A percentile compares a stretch with the other conserved stretches of the same genome.
These are phyloP conservation scores for Philaenus spumarius DNA, from an alignment of 1,140 invertebrate species.

Conservation along the genomic window DNA sequence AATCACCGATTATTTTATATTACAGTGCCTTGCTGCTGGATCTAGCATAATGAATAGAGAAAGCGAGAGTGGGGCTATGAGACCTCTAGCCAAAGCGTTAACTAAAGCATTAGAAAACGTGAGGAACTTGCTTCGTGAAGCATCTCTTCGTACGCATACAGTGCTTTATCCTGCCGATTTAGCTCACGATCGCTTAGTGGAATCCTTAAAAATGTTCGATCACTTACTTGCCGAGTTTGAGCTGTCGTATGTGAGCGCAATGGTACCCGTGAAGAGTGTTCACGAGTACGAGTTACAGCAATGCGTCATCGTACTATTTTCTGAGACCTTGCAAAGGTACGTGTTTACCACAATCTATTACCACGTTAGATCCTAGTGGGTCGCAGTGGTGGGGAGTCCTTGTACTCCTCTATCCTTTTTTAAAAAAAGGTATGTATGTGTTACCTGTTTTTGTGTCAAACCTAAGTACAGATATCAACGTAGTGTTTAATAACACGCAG, in stretches of 20 bases:
- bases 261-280: conserved; percentile 97
- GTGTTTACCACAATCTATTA: not conserved
- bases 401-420: too few species aligned
- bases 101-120: conserved; percentile 93
- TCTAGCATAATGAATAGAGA: conserved; percentile 97
- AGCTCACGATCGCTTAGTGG: conserved; percentile 49
- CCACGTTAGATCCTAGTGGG: too few species aligned
- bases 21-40: conserved; percentile 76
- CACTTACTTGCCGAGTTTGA: conserved; percentile 96
- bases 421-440: too few species aligned
- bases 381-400: too few species aligned
- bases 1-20: conserved; percentile 32
- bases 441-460: too few species aligned
- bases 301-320: conserved; percentile 93
- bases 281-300: conserved; percentile 96
- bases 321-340: conserved; percentile 81
- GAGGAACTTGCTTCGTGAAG: conserved; percentile 80
- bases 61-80: conserved; percentile 88
- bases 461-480: too few species aligned
- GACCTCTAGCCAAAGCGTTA: conserved; percentile 91
- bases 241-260: conserved; percentile 94
- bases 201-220: conserved; percentile 75
- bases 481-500: too few species aligned
- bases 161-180: conserved; percentile 13
- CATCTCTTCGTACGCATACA: conserved; percentile 45